Evolutionary conservation across 2,888 invertebrate species (phyloP), one percentile per base, ranked within the genome.

Genomic region (Adela reaumurella): DNA sequence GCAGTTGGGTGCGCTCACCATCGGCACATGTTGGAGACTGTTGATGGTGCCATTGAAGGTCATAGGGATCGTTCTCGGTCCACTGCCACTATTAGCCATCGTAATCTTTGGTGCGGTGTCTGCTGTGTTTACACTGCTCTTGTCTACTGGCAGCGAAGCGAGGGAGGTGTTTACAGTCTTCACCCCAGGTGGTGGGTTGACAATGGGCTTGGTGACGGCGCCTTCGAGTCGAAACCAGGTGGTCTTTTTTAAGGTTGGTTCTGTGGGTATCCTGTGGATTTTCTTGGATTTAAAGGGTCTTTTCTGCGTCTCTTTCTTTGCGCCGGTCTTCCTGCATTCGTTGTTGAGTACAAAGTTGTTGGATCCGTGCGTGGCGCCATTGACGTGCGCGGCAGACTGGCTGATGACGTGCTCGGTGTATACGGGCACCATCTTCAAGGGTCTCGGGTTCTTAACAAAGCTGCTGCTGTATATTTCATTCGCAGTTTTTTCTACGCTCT

Each of bases 281-380:
- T 35, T 14, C 24, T 24, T 24, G 24, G 24, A 4, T 4, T 24
- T 24, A n/a, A n/a, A n/a, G 53, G 45, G 18, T 45, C 68, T 74
- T 53, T 65, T 74, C 19, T 58, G 56, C 11, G 62, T 45, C 52
- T 76, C 74, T 55, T 71, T 71, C 56, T 74, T 77, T 2, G 54
- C 48, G 61, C 55, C 29, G 59, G 52, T 19, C 63, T 58, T 59
- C 76, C 74, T 29, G 64, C 58, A 43, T 62, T 56, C 35, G 65
- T 61, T 42, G 64, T 67, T 72, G 54, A 78, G 58, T 52, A 64
- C 71, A 50, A 74, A 62, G 57, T 77, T 78, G 56, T 78, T 78
- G 35, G 78, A 77, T 51, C 78, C 78, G 55, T 67, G 71, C 46
- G 74, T 77, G 14, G 77, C 78, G 49, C 74, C 74, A 53, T 78